A percentile compares a stretch with the other conserved stretches of the same genome.
Evolutionary conservation across 2,113 vertebrate species (phyloP).

Genomic region (Megaceryle torquata): DNA sequence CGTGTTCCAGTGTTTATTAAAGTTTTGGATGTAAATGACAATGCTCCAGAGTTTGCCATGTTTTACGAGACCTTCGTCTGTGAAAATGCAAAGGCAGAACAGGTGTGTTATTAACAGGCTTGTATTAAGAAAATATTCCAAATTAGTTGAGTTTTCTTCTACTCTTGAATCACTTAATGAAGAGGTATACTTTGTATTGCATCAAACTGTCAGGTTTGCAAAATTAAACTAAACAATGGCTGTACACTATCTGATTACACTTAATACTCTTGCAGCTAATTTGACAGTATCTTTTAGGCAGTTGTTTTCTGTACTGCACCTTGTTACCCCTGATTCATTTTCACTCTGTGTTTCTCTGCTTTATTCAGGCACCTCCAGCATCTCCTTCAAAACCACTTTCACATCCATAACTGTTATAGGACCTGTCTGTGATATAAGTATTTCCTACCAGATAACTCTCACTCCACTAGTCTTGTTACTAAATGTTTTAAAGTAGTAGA

Average conservation of each 20-base stretch:
- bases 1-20: conserved; percentile 87
- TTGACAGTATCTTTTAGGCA: not conserved
- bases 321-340: not conserved
- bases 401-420: not conserved
- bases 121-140: not conserved
- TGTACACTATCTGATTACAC: not conserved
- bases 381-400: not conserved
- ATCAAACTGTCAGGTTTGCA: not conserved
- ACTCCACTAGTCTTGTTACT: not conserved
- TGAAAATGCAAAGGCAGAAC: conserved; percentile 91
- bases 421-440: not conserved
- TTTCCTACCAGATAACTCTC: not conserved
- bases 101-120: conserved; percentile 81
- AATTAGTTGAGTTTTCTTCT: not conserved
- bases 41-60: conserved; percentile 88
- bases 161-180: not conserved
- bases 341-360: not conserved
- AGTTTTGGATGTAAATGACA: conserved; percentile 94
- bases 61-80: conserved; percentile 94
- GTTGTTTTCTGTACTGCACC: not conserved
- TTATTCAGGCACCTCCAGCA: not conserved
- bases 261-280: not conserved
- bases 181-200: not conserved
- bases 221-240: conserved; percentile 4
- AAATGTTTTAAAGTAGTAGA: not conserved